Base-by-base conservation (phyloP, 2,797 vertebrate species). In the Eptatretus atami region DNA sequence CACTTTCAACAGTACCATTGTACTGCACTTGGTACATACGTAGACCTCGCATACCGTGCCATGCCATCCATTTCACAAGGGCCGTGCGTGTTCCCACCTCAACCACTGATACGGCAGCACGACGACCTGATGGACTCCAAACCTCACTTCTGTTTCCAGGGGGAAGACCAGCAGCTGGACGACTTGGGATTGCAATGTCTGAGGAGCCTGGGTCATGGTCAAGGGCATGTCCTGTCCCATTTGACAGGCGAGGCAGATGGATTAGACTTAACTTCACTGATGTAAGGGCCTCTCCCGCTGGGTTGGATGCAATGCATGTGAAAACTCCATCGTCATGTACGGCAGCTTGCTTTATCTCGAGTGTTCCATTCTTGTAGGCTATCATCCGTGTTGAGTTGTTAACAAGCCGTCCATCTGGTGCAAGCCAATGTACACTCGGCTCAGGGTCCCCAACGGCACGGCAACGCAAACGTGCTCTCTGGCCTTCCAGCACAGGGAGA, bases 1-100 rank as follows among this genome's bases (percentile, higher is more conserved):
- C 80, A 64, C 88, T 82, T 1, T 90, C 85, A 0, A 74, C 81
- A 1, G 81, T 83, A 76, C 81, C 83, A 78, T 90, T 90, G 73
- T 90, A 90, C 72, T 88, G 85, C 72, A 90, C 82, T 73, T 90
- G 85, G 74, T 82, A 90, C 83, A 88, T 86, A 83, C 85, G 87
- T 66, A 86, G 81, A 1, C 76, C 70, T 15, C 81, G 79, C 5
- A 74, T 72, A 11, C 78, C 74, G 63, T 72, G 73, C 1, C 81
- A 79, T 1, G 78, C 73, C 68, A 78, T 78, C 85, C 85, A 90
- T 63, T 76, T 75, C 66, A 90, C 77, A 72, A 86, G 77, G 57
- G 82, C 85, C 0, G 82, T 84, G 12, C 80, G 81, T 15, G 82
- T 80, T 0, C 83, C 85, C 66, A 90, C 79, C 13, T 81, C 81